phyloP scores from a whole-genome alignment of 2,797 vertebrate genomes.

The Fistularia commersonii region DNA sequence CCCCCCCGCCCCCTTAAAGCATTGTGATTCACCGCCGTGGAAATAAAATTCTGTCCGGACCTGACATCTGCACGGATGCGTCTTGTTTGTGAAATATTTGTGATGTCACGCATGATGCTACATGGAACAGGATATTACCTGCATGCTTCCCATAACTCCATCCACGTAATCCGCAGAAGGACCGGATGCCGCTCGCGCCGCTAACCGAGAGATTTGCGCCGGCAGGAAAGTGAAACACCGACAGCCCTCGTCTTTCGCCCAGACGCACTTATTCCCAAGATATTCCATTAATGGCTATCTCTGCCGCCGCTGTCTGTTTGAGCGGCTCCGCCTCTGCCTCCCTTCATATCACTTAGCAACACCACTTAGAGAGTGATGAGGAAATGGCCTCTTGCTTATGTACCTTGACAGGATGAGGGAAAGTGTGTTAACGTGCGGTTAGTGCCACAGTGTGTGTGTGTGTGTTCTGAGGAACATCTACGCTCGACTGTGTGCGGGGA shows the following conservation, averaged over 20 bases:
- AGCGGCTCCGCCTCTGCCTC: constrained; percentile 38
- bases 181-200: constrained; percentile 20
- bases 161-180: too few relatives aligned
- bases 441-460: not conserved
- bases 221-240: constrained; percentile 53
- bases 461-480: constrained; percentile 6
- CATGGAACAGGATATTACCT: too few relatives aligned
- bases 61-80: too few relatives aligned
- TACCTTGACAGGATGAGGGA: constrained; percentile 51
- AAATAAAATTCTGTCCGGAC: too few relatives aligned
- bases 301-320: constrained; percentile 35
- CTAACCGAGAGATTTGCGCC: constrained; percentile 35
- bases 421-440: constrained; percentile 39
- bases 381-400: constrained; percentile 48
- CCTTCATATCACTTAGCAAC: constrained; percentile 42
- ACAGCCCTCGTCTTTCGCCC: constrained; percentile 35
- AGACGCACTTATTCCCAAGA: constrained; percentile 49
- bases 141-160: too few relatives aligned
- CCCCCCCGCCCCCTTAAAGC: too few relatives aligned
- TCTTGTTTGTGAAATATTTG: too few relatives aligned
- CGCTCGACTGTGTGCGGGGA: constrained; percentile 43
- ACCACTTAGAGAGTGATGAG: constrained; percentile 42
- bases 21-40: too few relatives aligned
- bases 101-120: too few relatives aligned
- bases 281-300: constrained; percentile 55